phyloP scores from a whole-genome alignment of 2,797 vertebrate species.

The Enteromius unitaeniatus region DNA sequence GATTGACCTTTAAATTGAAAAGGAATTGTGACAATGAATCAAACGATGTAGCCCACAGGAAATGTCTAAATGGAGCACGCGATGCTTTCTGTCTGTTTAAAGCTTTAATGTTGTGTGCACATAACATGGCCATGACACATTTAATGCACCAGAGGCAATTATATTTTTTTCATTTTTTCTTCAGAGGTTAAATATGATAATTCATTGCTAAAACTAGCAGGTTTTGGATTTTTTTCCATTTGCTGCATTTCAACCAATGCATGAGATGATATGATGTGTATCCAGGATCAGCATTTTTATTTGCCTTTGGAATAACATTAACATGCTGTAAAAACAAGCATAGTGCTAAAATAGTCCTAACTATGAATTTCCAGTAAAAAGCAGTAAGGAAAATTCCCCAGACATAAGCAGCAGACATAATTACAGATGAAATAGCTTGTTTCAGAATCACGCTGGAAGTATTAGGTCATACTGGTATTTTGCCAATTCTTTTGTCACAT shows the following conservation, averaged over 20 bases:
- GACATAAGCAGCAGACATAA: background rate
- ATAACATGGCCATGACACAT: background rate
- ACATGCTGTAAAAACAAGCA: background rate
- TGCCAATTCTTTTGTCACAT: background rate
- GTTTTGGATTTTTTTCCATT: background rate
- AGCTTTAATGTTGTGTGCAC: slow-evolving; percentile 12
- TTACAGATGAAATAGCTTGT: background rate
- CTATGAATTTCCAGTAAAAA: background rate
- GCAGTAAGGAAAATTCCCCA: background rate
- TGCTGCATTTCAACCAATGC: background rate
- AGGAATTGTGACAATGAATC: slow-evolving; percentile 14
- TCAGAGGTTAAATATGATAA: background rate
- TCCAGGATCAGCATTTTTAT: background rate
- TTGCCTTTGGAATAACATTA: background rate
- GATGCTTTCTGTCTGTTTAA: background rate
- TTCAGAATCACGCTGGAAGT: background rate
- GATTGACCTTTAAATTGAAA: slow-evolving; percentile 32
- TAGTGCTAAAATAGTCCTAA: no score
- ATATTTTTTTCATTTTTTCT: background rate
- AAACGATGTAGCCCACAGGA: slow-evolving; percentile 7
- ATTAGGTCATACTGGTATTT: background rate
- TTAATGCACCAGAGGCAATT: background rate
- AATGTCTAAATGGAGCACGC: slow-evolving; percentile 10
- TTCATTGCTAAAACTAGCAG: background rate
- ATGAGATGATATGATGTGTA: background rate